phyloP scores from a whole-genome alignment of 2,797 vertebrate species.

The Spheniscus humboldti region DNA sequence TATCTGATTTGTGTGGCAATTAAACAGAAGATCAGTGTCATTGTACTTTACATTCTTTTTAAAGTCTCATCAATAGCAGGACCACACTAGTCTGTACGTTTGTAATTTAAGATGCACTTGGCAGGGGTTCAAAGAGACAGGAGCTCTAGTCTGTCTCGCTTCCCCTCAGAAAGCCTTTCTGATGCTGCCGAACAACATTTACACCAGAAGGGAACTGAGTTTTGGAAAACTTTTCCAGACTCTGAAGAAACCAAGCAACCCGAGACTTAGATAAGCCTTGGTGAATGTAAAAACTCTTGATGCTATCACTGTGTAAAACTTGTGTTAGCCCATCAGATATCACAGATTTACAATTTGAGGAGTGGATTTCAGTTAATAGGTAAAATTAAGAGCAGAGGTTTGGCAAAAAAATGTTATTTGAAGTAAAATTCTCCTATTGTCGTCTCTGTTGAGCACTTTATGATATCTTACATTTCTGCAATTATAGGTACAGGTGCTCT shows the following conservation, averaged over 20 bases:
- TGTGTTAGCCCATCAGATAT: not conserved
- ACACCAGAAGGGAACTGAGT: not conserved
- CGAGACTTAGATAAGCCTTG: not conserved
- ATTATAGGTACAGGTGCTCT: not conserved
- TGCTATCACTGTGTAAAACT: not conserved
- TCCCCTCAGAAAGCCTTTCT: conserved; percentile 4
- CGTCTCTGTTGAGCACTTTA: not conserved
- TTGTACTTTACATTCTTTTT: conserved; percentile 1
- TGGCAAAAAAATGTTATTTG: not conserved
- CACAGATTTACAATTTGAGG: not conserved
- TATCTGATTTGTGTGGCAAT: not conserved
- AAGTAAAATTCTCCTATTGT: not conserved
- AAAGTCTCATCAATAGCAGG: not conserved
- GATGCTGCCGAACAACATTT: not conserved
- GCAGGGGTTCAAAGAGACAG: not conserved
- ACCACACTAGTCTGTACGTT: not conserved
- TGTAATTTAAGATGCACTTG: conserved; percentile 27
- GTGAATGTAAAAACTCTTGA: not conserved
- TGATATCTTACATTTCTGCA: not conserved
- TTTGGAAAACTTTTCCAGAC: conserved; percentile 10
- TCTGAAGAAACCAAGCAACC: not conserved
- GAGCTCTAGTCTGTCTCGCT: conserved; percentile 15
- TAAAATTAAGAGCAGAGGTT: not conserved
- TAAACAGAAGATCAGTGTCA: conserved; percentile 1
- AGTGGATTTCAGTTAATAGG: not conserved